Base-by-base conservation (phyloP, 2,888 invertebrate genomes). In the Carpatolechia fugitivella region DNA sequence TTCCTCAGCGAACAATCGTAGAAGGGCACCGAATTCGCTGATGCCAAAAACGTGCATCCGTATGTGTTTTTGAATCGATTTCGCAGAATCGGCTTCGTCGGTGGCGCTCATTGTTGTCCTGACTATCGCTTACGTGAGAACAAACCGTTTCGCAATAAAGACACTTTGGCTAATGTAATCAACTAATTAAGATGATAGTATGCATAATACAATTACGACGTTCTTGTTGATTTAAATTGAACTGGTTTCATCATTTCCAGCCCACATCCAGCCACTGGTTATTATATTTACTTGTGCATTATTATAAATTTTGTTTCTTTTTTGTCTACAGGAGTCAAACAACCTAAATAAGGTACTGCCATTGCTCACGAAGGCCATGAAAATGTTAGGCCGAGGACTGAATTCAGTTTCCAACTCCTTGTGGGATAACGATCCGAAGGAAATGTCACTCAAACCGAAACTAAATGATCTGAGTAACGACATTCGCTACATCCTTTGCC, bases 371-470 rank as follows among this genome's bases (percentile, higher is more conserved):
- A 91, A 92, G 68, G 92, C 92, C 62, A 83, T 95, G 75, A 95
- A 95, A 80, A 92, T 91, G 84, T 91, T 93, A 59, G 94, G 94
- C 1, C 94, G 95, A 5, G 94, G 93, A 29, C 73, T 95, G 56
- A 92, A 95, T 68, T 93, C 93, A 67, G 91, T 95, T 78, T 93
- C 94, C 64, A 91, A 92, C 61, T 86, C 92, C 18, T 89, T 92
- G 46, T 68, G 68, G 16, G 71, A 85, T 68, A 87, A 76, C 49
- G 72, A 80, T 54, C 61, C 65, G 50, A 58, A 72, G 10, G 83
- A 85, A 40, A 76, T 70, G 52, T 61, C 57, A 13, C 66, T 89
- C 49, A 78, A 78, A 58, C 74, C 82, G 11, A 84, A 92, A 58
- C 93, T 95, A 74, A 85, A 82, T 49, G 82, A 90, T 41, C 91